Conservation (phyloP, 1,140 invertebrate species). For the Macrobrachium nipponense region DNA sequence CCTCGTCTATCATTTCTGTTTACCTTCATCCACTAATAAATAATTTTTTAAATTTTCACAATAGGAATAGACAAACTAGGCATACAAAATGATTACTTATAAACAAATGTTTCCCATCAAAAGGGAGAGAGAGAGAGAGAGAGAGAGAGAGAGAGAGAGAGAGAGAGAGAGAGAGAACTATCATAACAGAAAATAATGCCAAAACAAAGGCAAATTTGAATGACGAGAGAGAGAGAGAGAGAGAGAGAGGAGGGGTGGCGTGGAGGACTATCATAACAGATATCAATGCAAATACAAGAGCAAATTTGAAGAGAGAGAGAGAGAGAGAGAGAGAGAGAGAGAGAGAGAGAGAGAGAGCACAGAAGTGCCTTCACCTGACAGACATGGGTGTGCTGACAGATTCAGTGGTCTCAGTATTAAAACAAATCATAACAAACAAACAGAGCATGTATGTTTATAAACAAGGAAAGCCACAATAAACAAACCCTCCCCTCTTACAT, state of each 20-base stretch:
- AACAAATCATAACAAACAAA: not conserved
- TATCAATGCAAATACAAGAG: not conserved
- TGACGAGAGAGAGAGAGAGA: not conserved
- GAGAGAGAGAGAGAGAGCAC: not conserved
- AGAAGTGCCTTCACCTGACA: no score
- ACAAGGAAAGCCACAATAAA: not conserved
- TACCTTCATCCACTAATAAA: not conserved
- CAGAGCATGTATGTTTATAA: not conserved
- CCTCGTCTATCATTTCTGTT: not conserved
- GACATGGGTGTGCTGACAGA: not conserved
- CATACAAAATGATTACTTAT: no score
- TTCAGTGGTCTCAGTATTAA: not conserved
- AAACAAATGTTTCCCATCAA: no score
- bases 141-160: no score
- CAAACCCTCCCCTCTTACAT: not conserved
- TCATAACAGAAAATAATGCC: no score
- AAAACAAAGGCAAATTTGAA: not conserved
- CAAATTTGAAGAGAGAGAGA: no score
- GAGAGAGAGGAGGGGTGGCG: not conserved
- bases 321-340: conserved; percentile 1
- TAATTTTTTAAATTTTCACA: not conserved
- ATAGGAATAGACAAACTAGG: no score
- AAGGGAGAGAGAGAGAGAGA: not conserved
- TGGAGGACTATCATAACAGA: not conserved
- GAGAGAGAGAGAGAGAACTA: not conserved